Conservation (phyloP, 2,888 invertebrate species). For the Drosophila diplacantha region DNA sequence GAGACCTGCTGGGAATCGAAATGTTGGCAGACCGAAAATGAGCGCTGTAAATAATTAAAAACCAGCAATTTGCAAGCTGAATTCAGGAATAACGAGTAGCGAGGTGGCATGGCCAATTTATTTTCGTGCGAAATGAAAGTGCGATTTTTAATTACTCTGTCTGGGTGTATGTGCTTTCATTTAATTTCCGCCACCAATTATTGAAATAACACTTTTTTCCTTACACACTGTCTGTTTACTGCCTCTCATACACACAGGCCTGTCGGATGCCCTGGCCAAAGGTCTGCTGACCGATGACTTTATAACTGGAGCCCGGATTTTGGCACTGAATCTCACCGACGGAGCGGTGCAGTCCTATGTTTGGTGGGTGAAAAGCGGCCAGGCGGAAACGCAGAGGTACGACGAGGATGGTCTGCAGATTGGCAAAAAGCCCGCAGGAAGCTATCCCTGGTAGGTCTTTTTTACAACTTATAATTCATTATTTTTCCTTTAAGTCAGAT, state of each 20-base stretch:
- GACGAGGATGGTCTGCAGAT: conserved; percentile 80
- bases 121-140: conserved; percentile 12
- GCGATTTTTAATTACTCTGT: conserved; percentile 26
- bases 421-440: conserved; percentile 83
- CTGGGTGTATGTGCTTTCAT: conserved; percentile 22
- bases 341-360: conserved; percentile 81
- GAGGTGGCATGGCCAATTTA: conserved; percentile 26
- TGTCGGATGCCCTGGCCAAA: conserved; percentile 86
- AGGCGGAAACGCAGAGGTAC: conserved; percentile 79
- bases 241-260: conserved; percentile 78
- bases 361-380: conserved; percentile 80
- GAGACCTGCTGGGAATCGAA: not conserved
- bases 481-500: not conserved
- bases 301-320: conserved; percentile 81
- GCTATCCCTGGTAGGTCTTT: conserved; percentile 83
- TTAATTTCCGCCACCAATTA: conserved; percentile 49
- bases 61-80: conserved; percentile 13
- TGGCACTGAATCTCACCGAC: conserved; percentile 82
- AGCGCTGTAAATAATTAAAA: conserved; percentile 29
- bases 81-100: conserved; percentile 20
- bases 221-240: conserved; percentile 2
- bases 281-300: conserved; percentile 83
- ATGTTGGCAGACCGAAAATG: conserved; percentile 4
- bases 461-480: not conserved
- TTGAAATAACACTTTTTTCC: conserved; percentile 24